Evolutionary conservation across 2,797 vertebrate species (phyloP), one percentile per base, ranked within the genome.

Genomic region (Anas georgica): DNA sequence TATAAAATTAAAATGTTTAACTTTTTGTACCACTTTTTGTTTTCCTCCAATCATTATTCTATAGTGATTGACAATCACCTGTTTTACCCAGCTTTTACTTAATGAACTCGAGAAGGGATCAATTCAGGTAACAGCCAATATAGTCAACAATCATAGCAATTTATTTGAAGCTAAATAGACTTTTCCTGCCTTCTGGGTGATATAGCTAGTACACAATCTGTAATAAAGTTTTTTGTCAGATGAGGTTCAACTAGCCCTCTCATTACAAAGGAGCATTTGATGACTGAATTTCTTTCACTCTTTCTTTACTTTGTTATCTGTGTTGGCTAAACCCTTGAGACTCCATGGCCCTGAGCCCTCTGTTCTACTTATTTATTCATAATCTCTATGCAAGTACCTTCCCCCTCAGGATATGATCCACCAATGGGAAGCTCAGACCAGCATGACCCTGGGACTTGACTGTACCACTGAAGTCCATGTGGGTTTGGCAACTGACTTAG

Each of bases 141-240:
- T 81, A 67, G 52, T 83, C 68, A 91, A 50, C 50, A 86, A 54
- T 86, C 58, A 62, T 20, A 73, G 45, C 28, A 63, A 31, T 85
- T 54, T 76, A 37, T 82, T 35, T 70, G 75, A 92, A 81, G 62
- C 15, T 69, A 74, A 70, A 74, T 16, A 86, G 35, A 83, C 7
- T 15, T 74, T 60, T 70, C 28, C 29, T 72, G 60, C 58, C 26
- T 90, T 76, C 74, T 73, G 22, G 21, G 15, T 86, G 55, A 79
- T 79, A 79, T 5, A 84, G 39, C 28, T 39, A 73, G 37, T 50
- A 43, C 41, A 79, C 52, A 82, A 84, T 76, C 80, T 94, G 23
- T 94, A 94, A 94, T 94, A 92, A 90, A 82, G 22, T 13, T 82
- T 94, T 88, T 88, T 91, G 83, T 59, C 74, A 96, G 93, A 94